phyloP scores from a whole-genome alignment of 2,888 invertebrate species.

The Nephrotoma appendiculata region DNA sequence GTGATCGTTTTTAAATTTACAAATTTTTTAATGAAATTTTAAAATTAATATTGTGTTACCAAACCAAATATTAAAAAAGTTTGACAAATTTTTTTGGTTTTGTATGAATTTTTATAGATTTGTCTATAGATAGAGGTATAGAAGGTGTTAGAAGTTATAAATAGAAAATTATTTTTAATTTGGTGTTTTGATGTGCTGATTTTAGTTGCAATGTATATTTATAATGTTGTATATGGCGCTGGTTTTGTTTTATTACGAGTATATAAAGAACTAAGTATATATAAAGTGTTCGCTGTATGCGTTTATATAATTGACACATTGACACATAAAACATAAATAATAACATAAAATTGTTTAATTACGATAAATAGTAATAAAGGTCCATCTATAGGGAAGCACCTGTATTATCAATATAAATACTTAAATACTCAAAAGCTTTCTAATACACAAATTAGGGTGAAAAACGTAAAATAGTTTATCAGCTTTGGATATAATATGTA shows the following conservation, averaged over 20 bases:
- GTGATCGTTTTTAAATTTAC: background rate
- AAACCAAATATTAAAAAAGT: background rate
- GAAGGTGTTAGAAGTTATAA: background rate
- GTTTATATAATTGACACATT: background rate
- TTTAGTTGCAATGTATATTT: background rate
- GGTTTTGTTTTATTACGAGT: background rate
- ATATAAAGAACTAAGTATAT: background rate
- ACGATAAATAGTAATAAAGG: background rate
- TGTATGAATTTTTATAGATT: background rate
- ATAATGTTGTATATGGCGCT: background rate
- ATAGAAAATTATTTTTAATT: background rate
- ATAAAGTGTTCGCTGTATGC: background rate
- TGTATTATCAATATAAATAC: background rate
- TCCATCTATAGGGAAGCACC: background rate
- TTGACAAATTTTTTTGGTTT: background rate
- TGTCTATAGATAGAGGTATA: background rate
- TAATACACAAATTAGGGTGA: background rate
- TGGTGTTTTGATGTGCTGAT: background rate
- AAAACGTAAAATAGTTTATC: background rate
- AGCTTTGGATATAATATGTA: background rate
- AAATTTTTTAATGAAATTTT: background rate
- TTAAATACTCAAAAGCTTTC: background rate
- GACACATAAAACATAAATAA: background rate
- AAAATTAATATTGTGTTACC: background rate
- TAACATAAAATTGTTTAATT: background rate